These are phyloP conservation scores for Onychomys leucogaster DNA, from an alignment of 2,797 vertebrate genomes.

Conservation along the genomic window DNA sequence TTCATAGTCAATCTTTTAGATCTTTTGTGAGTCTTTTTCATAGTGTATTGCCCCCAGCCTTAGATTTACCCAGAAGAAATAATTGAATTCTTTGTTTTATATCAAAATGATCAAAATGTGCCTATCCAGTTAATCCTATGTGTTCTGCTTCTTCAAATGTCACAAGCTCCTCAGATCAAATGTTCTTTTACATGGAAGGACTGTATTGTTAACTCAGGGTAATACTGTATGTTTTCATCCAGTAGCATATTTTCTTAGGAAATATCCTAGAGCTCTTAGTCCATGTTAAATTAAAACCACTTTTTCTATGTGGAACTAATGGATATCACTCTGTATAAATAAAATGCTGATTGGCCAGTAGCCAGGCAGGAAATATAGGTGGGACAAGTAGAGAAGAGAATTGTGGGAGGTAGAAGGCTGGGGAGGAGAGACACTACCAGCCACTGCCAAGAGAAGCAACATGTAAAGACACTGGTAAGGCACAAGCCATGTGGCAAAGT, in stretches of 20 bases:
- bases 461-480: too few relatives aligned
- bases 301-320: slow-evolving; percentile 24
- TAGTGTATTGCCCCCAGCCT: not conserved
- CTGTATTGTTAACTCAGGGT: slow-evolving; percentile 33
- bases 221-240: slow-evolving; percentile 35
- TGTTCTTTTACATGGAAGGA: not conserved
- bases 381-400: too few relatives aligned
- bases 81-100: not conserved
- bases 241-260: slow-evolving; percentile 32
- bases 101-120: not conserved
- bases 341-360: too few relatives aligned
- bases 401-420: too few relatives aligned
- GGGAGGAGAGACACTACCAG: too few relatives aligned
- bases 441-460: too few relatives aligned
- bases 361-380: too few relatives aligned
- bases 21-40: not conserved
- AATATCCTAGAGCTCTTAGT: slow-evolving; percentile 14
- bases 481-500: too few relatives aligned
- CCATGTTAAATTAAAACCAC: slow-evolving; percentile 14
- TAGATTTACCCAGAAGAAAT: not conserved
- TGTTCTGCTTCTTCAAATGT: slow-evolving; percentile 44
- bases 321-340: too few relatives aligned
- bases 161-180: slow-evolving; percentile 2
- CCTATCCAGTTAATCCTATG: not conserved
- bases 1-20: not conserved